Evolutionary conservation across 2,113 vertebrate species (phyloP).

Genomic region (Phyllopteryx taeniolatus): DNA sequence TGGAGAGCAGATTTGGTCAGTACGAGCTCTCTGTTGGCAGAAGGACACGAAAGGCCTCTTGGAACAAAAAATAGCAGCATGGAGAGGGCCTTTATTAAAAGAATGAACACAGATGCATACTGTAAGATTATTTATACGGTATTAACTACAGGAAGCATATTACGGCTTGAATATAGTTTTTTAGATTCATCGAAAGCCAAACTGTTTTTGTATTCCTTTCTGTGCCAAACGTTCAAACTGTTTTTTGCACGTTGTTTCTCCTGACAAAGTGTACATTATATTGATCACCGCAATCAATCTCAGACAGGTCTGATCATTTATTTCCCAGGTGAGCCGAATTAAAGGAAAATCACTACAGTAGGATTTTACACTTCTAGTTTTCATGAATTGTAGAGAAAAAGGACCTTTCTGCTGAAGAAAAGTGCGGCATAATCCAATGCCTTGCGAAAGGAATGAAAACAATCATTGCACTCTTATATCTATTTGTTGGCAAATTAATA

Average conservation of each 20-base stretch:
- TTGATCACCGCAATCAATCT: background rate
- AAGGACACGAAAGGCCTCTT: conserved; percentile 27
- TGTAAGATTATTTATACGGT: background rate
- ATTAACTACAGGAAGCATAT: background rate
- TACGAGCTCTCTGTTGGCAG: conserved; percentile 45
- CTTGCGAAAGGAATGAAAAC: too few species aligned
- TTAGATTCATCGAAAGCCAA: background rate
- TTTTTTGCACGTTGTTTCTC: background rate
- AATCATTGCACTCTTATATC: too few species aligned
- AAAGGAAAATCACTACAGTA: too few species aligned
- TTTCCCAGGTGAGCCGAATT: too few species aligned
- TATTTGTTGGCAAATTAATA: too few species aligned
- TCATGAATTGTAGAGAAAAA: too few species aligned
- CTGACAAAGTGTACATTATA: background rate
- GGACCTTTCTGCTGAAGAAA: too few species aligned
- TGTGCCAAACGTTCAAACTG: too few species aligned
- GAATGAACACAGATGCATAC: background rate
- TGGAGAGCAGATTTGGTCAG: conserved; percentile 45
- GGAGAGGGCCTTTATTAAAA: background rate
- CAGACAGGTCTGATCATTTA: too few species aligned
- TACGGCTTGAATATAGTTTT: background rate
- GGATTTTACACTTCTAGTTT: too few species aligned
- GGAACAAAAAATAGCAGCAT: conserved; percentile 36
- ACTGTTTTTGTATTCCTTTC: too few species aligned
- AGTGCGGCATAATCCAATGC: too few species aligned